A percentile compares a stretch with the other conserved stretches of the same genome.
These are phyloP conservation scores for Hyppa rectilinea DNA, from an alignment of 2,888 invertebrate genomes.

Conservation along the genomic window DNA sequence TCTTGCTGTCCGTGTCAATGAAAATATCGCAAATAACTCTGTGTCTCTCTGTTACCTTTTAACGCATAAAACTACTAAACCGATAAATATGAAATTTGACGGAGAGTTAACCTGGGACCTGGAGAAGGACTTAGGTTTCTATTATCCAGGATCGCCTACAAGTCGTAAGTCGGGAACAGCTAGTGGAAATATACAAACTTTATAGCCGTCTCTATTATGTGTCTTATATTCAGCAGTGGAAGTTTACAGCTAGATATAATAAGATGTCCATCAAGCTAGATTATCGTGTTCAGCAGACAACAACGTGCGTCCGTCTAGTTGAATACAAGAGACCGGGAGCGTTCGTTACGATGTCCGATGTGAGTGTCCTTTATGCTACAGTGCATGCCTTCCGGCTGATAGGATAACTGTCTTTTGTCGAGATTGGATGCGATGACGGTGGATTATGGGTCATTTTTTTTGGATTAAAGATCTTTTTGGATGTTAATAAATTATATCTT, in stretches of 20 bases:
- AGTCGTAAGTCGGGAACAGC: not conserved
- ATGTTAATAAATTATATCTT: too few relatives aligned
- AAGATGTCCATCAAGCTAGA: slow-evolving; percentile 45
- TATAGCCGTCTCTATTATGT: not conserved
- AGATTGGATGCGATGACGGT: slow-evolving; percentile 28
- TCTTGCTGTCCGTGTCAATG: not conserved
- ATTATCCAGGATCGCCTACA: not conserved
- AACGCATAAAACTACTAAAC: not conserved
- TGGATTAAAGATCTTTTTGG: not conserved
- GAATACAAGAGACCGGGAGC: slow-evolving; percentile 45
- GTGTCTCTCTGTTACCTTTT: not conserved
- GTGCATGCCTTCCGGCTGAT: slow-evolving; percentile 55
- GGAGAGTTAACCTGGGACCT: not conserved
- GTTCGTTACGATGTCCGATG: slow-evolving; percentile 43
- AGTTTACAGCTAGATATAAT: slow-evolving; percentile 23
- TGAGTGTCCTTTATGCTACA: slow-evolving; percentile 44
- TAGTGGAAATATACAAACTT: slow-evolving; percentile 9
- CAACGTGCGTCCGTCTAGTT: slow-evolving; percentile 45
- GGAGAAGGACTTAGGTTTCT: not conserved
- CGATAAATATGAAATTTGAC: not conserved
- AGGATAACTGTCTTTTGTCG: slow-evolving; percentile 41
- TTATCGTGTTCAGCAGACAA: slow-evolving; percentile 39
- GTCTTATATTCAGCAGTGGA: slow-evolving; percentile 11
- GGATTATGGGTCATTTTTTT: not conserved
- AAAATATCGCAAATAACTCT: not conserved